Base-by-base conservation (phyloP, 2,888 invertebrate species). In the Synergus umbraculus region DNA sequence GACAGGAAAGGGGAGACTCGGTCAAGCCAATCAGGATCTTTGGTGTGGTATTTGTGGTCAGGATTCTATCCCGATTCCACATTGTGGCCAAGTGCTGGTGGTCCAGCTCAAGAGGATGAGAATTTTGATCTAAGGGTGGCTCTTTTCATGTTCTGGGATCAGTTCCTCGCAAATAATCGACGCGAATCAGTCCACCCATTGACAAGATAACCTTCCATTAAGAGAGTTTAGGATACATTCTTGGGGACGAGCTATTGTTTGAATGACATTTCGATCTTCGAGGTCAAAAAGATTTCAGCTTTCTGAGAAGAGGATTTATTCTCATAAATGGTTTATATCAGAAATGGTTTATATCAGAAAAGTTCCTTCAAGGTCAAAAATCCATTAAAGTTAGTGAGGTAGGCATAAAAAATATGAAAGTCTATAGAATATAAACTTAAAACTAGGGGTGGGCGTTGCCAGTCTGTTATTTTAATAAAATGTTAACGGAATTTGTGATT, bases 31-130 rank as follows among this genome's bases (percentile, higher is more conserved):
- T 73, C 54, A 73, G 37, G 54, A 54, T 73, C 54, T 58, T 73
- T 73, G 54, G 49, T 73, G 67, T 46, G 37, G 49, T n/a, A 54
- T 46, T 29, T 69, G 66, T 66, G 37, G 37, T 37, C n/a, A 73
- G 73, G 54, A 73, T 54, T 73, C n/a, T n/a, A 73, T 58, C 73
- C 18, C 73, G 41, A 73, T 73, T 37, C 54, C 41, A 73, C 54
- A 73, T 54, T 73, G 73, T 73, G 73, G 73, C 73, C 73, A 73
- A 69, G 49, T 69, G 69, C 22, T 69, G 69, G 69, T 29, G 7
- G 43, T 4, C 5, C 46, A 18, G 18, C 67, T 66, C 67, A 67
- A 69, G 46, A 69, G 49, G 69, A 69, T 69, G 69, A 3, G 69
- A 49, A 69, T 69, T 22, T 10, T 4, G 29, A 49, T 46, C 22